Percentiles rank a stretch among this genome's conserved stretches.
Conservation (phyloP, 2,113 vertebrate species). For the Piprites chloris region DNA sequence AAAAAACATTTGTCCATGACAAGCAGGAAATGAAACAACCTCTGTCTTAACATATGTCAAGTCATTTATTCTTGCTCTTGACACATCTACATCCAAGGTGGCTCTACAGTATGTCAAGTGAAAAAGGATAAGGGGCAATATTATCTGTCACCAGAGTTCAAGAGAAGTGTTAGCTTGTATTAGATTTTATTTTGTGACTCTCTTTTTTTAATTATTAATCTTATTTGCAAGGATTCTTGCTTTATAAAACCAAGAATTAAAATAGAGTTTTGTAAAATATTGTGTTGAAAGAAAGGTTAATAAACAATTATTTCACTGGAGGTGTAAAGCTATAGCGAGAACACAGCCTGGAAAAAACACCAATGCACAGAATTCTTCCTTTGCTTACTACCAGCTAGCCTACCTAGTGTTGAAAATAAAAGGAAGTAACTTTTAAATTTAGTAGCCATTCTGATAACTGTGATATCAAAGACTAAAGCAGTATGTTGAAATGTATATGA, state of each 20-base stretch:
- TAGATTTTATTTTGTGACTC: not conserved
- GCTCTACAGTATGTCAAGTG: not conserved
- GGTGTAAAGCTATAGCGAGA: not conserved
- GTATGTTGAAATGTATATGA: not conserved
- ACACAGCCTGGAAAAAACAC: not conserved
- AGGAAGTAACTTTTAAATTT: not conserved
- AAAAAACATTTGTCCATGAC: constrained; percentile 8
- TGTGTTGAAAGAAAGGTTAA: not conserved
- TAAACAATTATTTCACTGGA: not conserved
- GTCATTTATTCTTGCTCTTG: not conserved
- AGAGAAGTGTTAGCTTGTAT: not conserved
- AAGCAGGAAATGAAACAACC: constrained; percentile 17
- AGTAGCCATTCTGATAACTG: not conserved
- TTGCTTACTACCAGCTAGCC: not conserved
- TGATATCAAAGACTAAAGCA: not conserved
- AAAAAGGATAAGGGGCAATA: not conserved
- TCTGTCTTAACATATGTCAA: not conserved
- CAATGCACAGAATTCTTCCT: not conserved
- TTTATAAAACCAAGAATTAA: not conserved
- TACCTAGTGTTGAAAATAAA: not conserved
- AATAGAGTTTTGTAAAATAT: not conserved
- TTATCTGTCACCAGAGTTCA: not conserved
- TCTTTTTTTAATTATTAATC: not conserved
- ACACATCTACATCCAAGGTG: not conserved
- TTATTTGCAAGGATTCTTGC: not conserved